These are phyloP conservation scores for Philopotamus ludificatus DNA, from an alignment of 1,140 invertebrate genomes.

Conservation along the genomic window DNA sequence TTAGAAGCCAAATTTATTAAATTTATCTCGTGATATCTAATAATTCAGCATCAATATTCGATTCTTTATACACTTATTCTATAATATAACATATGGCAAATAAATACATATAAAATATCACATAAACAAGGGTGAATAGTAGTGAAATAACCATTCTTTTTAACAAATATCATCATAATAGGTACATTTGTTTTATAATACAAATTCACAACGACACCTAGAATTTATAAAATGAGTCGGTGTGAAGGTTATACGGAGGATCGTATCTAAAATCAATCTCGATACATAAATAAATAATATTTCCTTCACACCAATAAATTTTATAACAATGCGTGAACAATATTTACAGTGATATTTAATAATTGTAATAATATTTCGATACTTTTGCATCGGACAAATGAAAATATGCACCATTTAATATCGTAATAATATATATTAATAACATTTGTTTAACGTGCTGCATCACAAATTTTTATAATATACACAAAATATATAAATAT, in stretches of 20 bases:
- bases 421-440: background rate
- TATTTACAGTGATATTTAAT: slow-evolving; percentile 37
- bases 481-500: no score
- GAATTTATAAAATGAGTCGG: background rate
- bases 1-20: slow-evolving; percentile 37
- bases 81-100: slow-evolving; percentile 25
- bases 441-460: no score
- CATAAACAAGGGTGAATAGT: slow-evolving; percentile 25
- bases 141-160: slow-evolving; percentile 21
- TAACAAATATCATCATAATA: slow-evolving; percentile 4
- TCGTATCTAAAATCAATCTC: no score
- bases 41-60: slow-evolving; percentile 35
- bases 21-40: slow-evolving; percentile 35
- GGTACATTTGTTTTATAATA: slow-evolving; percentile 8
- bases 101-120: slow-evolving; percentile 36
- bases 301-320: background rate
- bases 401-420: background rate
- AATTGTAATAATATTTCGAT: slow-evolving; percentile 6
- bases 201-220: slow-evolving; percentile 16
- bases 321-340: background rate
- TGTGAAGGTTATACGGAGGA: background rate
- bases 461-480: no score
- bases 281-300: background rate
- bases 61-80: slow-evolving; percentile 16
- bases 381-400: background rate